These are phyloP conservation scores for Clistopyga incitator DNA, from an alignment of 2,888 invertebrate species.

Conservation along the genomic window DNA sequence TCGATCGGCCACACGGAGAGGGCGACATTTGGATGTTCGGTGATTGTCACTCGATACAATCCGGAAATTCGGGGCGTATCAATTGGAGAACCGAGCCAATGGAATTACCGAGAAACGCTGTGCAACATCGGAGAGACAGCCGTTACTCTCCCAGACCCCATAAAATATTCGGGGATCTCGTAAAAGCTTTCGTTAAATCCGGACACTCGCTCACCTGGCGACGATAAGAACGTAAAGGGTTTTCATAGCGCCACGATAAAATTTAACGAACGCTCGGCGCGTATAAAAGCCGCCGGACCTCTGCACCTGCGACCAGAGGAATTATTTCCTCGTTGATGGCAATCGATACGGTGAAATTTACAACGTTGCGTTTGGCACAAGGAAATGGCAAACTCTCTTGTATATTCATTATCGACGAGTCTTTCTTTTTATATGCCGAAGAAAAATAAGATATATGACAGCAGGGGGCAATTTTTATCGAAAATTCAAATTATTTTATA, in stretches of 20 bases:
- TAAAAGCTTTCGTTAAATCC: slow-evolving; percentile 14
- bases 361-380: no score
- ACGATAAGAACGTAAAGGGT: slow-evolving; percentile 5
- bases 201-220: neutral
- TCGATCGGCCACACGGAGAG: slow-evolving; percentile 54
- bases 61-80: slow-evolving; percentile 4
- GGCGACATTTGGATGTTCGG: slow-evolving; percentile 51
- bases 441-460: no score
- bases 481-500: no score
- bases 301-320: neutral
- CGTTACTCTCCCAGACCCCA: neutral
- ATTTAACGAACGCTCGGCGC: slow-evolving; percentile 16
- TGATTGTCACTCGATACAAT: slow-evolving; percentile 52
- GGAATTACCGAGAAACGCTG: slow-evolving; percentile 15
- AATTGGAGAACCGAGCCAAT: slow-evolving; percentile 34
- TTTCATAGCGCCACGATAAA: slow-evolving; percentile 10
- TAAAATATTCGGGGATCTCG: slow-evolving; percentile 11
- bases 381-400: no score
- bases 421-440: no score
- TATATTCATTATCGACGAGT: no score
- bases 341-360: neutral
- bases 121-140: neutral
- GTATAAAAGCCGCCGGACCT: neutral
- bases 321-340: neutral
- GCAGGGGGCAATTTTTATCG: no score